A percentile compares a stretch with the other conserved stretches of the same genome.
Conservation (phyloP, 2,113 vertebrate species). For the Scytalopus superciliaris region DNA sequence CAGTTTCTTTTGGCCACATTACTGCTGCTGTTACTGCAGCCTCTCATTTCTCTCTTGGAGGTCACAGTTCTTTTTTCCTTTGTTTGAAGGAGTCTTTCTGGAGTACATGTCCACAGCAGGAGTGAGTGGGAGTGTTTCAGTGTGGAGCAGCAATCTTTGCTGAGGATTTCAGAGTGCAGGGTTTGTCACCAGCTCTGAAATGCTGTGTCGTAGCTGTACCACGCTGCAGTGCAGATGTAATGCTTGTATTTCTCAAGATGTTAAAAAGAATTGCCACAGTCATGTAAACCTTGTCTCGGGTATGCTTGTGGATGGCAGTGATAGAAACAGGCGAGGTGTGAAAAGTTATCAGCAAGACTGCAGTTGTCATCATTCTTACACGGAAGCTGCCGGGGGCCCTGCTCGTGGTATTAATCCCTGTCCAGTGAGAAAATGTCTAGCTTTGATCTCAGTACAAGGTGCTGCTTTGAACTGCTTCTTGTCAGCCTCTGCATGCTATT, state of each 20-base stretch:
- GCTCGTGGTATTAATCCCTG: background rate
- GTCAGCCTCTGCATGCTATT: background rate
- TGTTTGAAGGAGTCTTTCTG: background rate
- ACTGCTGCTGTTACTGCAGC: background rate
- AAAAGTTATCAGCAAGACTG: background rate
- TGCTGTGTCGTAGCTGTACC: accelerated
- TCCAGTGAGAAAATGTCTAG: background rate
- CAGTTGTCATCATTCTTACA: background rate
- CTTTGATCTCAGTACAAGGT: background rate
- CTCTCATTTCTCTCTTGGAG: background rate
- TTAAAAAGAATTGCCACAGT: background rate
- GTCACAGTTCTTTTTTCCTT: background rate
- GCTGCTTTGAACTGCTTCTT: background rate
- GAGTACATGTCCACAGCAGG: background rate
- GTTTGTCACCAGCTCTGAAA: background rate
- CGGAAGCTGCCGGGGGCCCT: background rate
- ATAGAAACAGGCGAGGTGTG: background rate
- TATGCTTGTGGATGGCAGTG: background rate
- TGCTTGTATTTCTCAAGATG: background rate
- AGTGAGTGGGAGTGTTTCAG: accelerated
- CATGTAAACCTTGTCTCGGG: background rate
- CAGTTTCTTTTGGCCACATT: background rate
- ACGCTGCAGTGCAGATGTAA: background rate
- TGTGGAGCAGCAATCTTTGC: background rate
- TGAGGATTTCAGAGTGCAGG: background rate